Evolutionary conservation across 2,888 invertebrate species (phyloP), one percentile per base, ranked within the genome.

Genomic region (Xanthorhoe designata): DNA sequence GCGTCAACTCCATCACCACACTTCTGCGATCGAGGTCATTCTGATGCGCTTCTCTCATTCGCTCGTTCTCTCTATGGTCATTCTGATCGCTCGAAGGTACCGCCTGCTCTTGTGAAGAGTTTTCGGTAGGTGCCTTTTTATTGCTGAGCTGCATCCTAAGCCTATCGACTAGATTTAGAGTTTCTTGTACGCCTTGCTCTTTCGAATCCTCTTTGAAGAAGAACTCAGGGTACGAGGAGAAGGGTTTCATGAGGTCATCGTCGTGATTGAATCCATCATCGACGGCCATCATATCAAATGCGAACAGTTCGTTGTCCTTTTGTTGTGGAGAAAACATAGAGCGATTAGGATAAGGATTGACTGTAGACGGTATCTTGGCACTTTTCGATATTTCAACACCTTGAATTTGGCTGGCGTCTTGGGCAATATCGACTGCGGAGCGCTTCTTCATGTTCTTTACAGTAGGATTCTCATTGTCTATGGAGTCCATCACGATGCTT

Each of bases 151-250:
- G 96, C 94, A 96, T 95, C 56, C 98, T 94, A 17, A 98, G 89
- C 80, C 98, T 97, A 80, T 98, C 97, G 4, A 98, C 97, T 32
- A 98, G 92, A 88, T 97, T 96, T 68, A 97, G 90, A 0, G 98
- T 98, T 83, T 97, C 98, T 70, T 97, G 94, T 0, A 97, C 96
- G 75, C 96, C 96, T 76, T 93, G 94, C 84, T 98, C 98, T 81
- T 96, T 96, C 2, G 96, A 95, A 81, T 97, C 97, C 80, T 96
- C 96, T 80, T 96, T 96, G 79, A 96, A 96, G 71, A 96, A 90
- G 78, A 95, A 94, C 71, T 96, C 95, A 52, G 95, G 95, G 72
- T 94, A 95, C 65, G 96, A 95, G 6, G 95, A 94, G 82, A 96
- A 96, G 0, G 96, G 95, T 78, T 95, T 95, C 80, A 94, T 93